A percentile compares a stretch with the other conserved stretches of the same genome.
Conservation (phyloP, 2,797 vertebrate species). For the Gambusia yucatana region DNA sequence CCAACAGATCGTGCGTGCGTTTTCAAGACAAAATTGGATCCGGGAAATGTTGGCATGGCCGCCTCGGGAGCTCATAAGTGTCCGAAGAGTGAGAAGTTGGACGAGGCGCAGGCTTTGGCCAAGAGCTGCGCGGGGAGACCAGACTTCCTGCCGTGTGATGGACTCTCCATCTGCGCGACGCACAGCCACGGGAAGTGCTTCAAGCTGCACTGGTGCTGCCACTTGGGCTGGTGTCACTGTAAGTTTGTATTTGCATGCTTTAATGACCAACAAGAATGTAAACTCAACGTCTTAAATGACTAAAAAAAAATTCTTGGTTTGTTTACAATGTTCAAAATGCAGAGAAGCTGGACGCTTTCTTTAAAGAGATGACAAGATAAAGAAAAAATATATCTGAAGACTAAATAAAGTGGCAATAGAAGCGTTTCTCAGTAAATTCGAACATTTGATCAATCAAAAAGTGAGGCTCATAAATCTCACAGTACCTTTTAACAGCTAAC, state of each 20-base stretch:
- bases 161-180: constrained; percentile 96
- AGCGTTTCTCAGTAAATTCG: background rate
- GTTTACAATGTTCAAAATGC: background rate
- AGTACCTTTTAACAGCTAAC: background rate
- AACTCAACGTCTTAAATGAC: background rate
- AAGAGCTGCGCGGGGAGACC: constrained; percentile 96
- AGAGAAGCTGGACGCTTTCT: no score
- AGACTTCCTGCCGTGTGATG: constrained; percentile 97
- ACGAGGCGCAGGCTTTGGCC: constrained; percentile 97
- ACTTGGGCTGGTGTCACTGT: constrained; percentile 99
- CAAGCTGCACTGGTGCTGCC: constrained; percentile 99
- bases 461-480: background rate
- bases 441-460: background rate
- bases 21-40: constrained; percentile 17
- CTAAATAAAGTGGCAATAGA: background rate
- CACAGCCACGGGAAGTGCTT: constrained; percentile 99
- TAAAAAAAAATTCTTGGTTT: background rate
- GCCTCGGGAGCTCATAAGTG: constrained; percentile 80
- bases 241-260: constrained; percentile 76
- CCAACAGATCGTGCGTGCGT: constrained; percentile 37
- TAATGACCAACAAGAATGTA: background rate
- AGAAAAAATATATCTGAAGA: background rate
- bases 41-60: constrained; percentile 81
- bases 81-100: constrained; percentile 94
- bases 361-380: no score